Evolutionary conservation across 2,113 vertebrate genomes (phyloP), one percentile per base, ranked within the genome.

Genomic region (Oryzias woworae): DNA sequence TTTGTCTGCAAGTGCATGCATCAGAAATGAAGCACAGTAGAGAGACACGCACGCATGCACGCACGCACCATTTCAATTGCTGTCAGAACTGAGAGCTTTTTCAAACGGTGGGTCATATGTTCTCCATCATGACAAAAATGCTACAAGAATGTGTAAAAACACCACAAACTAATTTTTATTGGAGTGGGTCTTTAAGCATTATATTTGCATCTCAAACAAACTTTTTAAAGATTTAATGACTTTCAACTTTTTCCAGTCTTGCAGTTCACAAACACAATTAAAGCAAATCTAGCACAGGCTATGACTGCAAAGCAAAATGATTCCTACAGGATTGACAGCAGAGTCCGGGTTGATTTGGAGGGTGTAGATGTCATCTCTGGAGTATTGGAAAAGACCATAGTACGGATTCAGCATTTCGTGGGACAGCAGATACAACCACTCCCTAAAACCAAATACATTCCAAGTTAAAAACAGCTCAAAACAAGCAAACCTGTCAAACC

Each of bases 361-460:
- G 0, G 97, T 99, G 72, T 98, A 98, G 87, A 99, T 99, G 62
- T 99, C 97, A 66, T 99, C 96, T 68, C 97, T 94, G 65, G 97
- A 98, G 77, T 99, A 98, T 66, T 99, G 97, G 93, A 99, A 99
- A 71, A 99, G 94, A 66, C 97, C 97, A 6, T 99, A 99, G 79
- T 99, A 99, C 0, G 97, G 97, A 90, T 99, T 98, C 89, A 99
- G 17, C 97, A 99, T 99, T 86, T 99, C 97, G 62, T 99, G 97
- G 20, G 97, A 99, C 73, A 99, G 78, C 5, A 99, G 90, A 83
- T 99, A 99, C 22, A 99, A 90, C 97, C 97, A 99, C 74, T 98
- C 97, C 88, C 97, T 98, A 22, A 59, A 28, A 28, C 41, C 46
- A 50, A 16, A 49, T 66, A 69, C 8, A 36, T 3, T 36, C 36